Percentiles rank a stretch among this genome's conserved stretches.
phyloP scores from a whole-genome alignment of 2,797 vertebrate genomes.

The Enteromius treurensis region DNA sequence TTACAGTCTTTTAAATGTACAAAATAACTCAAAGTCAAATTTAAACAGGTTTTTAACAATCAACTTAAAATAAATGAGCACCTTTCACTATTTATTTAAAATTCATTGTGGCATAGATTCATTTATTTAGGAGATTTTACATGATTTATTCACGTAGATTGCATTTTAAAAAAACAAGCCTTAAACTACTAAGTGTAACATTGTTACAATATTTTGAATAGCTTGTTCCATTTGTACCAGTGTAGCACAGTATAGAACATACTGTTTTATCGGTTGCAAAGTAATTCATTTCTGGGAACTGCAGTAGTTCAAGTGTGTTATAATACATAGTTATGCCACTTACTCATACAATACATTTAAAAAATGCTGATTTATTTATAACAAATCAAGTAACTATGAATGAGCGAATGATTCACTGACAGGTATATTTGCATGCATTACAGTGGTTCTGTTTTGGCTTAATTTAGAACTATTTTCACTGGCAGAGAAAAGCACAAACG shows the following conservation, averaged over 20 bases:
- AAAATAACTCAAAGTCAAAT: no score
- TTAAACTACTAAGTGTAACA: no score
- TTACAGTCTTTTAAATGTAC: no score
- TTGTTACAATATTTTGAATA: no score
- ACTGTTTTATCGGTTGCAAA: neutral
- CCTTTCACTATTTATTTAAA: no score
- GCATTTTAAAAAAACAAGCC: no score
- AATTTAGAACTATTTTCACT: neutral
- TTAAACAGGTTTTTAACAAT: no score
- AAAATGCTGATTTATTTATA: neutral
- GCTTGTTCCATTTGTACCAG: no score
- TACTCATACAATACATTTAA: neutral
- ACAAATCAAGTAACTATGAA: slow-evolving; percentile 1
- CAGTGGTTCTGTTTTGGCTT: neutral
- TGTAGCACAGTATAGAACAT: neutral
- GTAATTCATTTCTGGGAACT: neutral
- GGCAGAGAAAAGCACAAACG: neutral
- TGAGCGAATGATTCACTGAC: neutral
- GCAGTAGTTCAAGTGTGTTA: neutral
- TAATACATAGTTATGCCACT: neutral
- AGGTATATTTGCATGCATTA: neutral
- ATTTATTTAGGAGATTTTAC: no score
- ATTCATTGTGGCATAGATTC: no score
- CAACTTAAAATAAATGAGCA: no score
- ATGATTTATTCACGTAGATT: no score